These are phyloP conservation scores for Maniola hyperantus DNA, from an alignment of 2,888 invertebrate genomes.

Conservation along the genomic window DNA sequence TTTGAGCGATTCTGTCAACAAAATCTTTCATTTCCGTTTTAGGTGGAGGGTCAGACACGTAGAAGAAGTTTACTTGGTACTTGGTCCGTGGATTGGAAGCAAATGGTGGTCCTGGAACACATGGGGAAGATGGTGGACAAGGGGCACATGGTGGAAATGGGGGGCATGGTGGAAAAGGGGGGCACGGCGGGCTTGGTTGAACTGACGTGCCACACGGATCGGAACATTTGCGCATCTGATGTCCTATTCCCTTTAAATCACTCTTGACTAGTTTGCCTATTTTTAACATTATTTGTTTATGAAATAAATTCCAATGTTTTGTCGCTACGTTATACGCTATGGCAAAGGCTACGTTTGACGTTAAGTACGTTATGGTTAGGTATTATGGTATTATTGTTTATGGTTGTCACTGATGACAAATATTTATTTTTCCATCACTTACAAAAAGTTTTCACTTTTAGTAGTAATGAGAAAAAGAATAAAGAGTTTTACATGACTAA, in stretches of 20 bases:
- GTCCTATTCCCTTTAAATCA: neutral
- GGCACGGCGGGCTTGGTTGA: too few relatives aligned
- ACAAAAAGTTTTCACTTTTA: too few relatives aligned
- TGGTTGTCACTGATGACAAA: too few relatives aligned
- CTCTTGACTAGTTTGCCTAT: neutral
- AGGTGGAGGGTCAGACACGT: slow-evolving; percentile 84
- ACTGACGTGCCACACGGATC: neutral
- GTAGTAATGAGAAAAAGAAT: too few relatives aligned
- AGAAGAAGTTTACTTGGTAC: slow-evolving; percentile 69
- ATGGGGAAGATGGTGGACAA: slow-evolving; percentile 13
- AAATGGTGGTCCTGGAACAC: slow-evolving; percentile 49
- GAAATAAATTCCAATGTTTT: neutral
- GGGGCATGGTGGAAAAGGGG: slow-evolving; percentile 23
- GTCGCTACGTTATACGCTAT: too few relatives aligned
- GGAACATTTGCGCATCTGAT: neutral
- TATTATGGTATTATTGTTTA: too few relatives aligned
- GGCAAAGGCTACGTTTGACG: too few relatives aligned
- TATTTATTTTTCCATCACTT: too few relatives aligned
- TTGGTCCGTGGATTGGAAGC: slow-evolving; percentile 59
- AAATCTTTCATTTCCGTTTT: slow-evolving; percentile 84
- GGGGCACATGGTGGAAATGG: slow-evolving; percentile 26
- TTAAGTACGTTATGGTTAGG: too few relatives aligned
- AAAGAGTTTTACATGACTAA: too few relatives aligned
- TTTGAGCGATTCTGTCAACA: slow-evolving; percentile 87
- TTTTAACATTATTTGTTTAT: slow-evolving; percentile 11